Percentiles rank a stretch among this genome's conserved stretches.
phyloP scores from a whole-genome alignment of 2,797 vertebrate genomes.

The Mormyrops boulengeri region DNA sequence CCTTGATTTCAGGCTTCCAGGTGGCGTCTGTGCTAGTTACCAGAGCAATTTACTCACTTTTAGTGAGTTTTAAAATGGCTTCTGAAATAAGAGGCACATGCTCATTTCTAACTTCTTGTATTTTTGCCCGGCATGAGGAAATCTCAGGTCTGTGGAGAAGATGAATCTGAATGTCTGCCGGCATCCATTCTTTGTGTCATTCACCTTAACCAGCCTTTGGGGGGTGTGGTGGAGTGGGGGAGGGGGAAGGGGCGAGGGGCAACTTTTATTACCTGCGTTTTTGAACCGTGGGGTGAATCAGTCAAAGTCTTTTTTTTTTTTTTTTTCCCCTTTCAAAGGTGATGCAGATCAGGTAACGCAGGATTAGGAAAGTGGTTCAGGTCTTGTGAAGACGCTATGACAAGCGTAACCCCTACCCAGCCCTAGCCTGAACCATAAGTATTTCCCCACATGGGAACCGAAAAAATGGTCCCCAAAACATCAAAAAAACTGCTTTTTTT shows the following conservation, averaged over 20 bases:
- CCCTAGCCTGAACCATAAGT: no score
- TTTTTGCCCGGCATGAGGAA: not conserved
- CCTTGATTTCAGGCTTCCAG: not conserved
- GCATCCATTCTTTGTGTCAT: not conserved
- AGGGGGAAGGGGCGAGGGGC: not conserved
- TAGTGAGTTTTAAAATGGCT: not conserved
- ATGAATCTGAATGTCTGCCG: not conserved
- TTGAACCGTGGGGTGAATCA: not conserved
- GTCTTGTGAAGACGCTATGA: not conserved
- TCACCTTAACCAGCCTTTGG: not conserved
- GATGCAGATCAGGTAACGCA: not conserved
- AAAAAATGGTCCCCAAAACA: no score
- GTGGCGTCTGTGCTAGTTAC: not conserved
- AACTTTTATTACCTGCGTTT: not conserved
- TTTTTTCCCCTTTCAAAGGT: not conserved
- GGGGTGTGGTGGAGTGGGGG: not conserved
- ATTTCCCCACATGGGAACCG: no score
- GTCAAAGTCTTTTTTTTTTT: not conserved
- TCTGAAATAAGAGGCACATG: not conserved
- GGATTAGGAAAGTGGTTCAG: not conserved
- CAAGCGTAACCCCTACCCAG: no score
- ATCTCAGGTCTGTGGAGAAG: not conserved
- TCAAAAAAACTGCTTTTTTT: no score
- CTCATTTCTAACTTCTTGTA: not conserved
- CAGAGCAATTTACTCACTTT: not conserved